Evolutionary conservation across 2,888 invertebrate species (phyloP), one percentile per base, ranked within the genome.

Genomic region (Didymodactylos carnosus): DNA sequence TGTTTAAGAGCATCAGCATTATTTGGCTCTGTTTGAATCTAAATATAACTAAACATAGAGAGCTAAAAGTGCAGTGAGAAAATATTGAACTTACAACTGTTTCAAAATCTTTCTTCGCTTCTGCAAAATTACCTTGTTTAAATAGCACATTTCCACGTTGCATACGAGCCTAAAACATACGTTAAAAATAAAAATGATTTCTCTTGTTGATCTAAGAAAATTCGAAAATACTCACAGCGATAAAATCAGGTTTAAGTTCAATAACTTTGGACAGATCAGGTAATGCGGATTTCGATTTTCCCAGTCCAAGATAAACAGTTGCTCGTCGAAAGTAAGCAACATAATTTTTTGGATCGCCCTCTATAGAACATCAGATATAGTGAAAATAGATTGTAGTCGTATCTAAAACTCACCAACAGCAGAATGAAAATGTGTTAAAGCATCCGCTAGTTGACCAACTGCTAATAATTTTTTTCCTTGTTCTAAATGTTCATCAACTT

Each of bases 361-460:
- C 62, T 62, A 14, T 7, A 35, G 11, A 29, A 62, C 29, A n/a
- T 0, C n/a, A 43, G 5, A 19, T 8, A 3, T n/a, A 3, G 19
- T 16, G 10, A 43, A 19, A 19, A 43, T 19, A 43, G n/a, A n/a
- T 23, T 23, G 4, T 23, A 23, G n/a, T 25, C 3, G 1, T 27
- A 51, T 16, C 16, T 51, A 16, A 5, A 53, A 23, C 62, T 2
- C 35, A 62, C 62, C 95, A 79, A 98, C 91, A 79, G 97, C 98
- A 76, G 92, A 91, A 86, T 98, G 95, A 85, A 94, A 98, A 83
- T 98, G 95, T 76, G 92, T 90, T 72, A 99, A 85, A 14, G 98
- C 97, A 86, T 98, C 97, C 69, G 91, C 89, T 77, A 95, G 87
- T 83, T 97, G 94, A 41, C 95, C 94, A 78, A 89, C 88, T 51